Evolutionary conservation across 2,888 invertebrate species (phyloP), one percentile per base, ranked within the genome.

Genomic region (Brachycybe producta): DNA sequence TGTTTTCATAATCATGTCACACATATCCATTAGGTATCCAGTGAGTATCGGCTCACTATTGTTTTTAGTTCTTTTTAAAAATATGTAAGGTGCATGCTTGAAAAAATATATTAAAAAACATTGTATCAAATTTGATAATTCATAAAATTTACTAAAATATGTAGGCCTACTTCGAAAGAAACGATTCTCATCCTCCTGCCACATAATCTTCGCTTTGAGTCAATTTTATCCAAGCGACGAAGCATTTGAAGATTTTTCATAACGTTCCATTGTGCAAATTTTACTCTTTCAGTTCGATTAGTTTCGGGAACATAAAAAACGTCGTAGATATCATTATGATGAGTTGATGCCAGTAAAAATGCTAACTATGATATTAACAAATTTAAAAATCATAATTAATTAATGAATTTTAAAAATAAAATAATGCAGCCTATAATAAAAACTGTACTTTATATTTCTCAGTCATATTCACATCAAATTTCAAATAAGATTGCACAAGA

Each of bases 221-320:
- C 30, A 30, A 8, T 30, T 30, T 30, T 30, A 30, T 30, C 30
- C n/a, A n/a, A n/a, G n/a, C n/a, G n/a, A 13, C 30, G 8, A 30
- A 30, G 30, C 8, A 8, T 11, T 30, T 30, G 8, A 30, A 48
- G 28, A 24, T 39, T 38, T n/a, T 26, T 39, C 17, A 48, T 28
- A 28, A 32, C 19, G n/a, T 48, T 48, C 48, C 48, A 48, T 21
- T 48, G 39, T 11, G 39, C 48, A 48, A 48, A 48, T 40, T 39
- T 48, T 2, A 40, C 39, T 19, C 39, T 39, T 39, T 48, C 48
- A 8, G 48, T 48, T 19, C 40, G 24, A 19, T 38, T 39, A 39
- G 39, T 39, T 13, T 15, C 27, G 2, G 34, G 19, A 15, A 38
- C 28, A 19, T 27, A 48, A 28, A 48, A 48, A 5, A 15, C 28